Evolutionary conservation across 2,113 vertebrate species (phyloP), one percentile per base, ranked within the genome.

Genomic region (Mionectes macconnelli): DNA sequence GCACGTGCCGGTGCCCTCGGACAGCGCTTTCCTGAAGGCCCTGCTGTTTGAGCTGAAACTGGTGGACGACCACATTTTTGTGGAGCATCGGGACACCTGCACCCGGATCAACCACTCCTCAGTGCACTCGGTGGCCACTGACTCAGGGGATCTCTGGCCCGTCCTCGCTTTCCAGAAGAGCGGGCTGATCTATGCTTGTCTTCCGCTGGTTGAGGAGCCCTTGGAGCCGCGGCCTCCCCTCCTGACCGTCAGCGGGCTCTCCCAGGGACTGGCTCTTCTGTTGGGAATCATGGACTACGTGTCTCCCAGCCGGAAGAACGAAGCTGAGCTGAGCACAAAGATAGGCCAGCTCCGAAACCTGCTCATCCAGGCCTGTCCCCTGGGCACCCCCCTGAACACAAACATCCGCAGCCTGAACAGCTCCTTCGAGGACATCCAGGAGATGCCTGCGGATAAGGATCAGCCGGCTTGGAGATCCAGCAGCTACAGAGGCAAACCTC

Each of bases 391-490:
- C 6, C 95, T 99, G 73, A 98, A 99, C 94, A 96, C 98, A 52
- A 93, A 98, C 83, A 93, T 98, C 69, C 77, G 94, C 78, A 96
- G 96, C 92, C 91, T 98, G 44, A 96, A 66, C 84, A 87, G 93
- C 93, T 96, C 78, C 1, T 68, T 97, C 8, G 98, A 98, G 42
- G 97, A 95, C 77, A 84, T 84, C 49, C 98, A 97, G 50, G 79
- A 96, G 40, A 52, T 87, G 76, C 95, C 98, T 56, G 74, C 57
- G 4, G 97, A 91, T 78, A 98, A 98, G 96, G 99, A 99, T 67
- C 98, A 98, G 55, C 99, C 98, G 1, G 98, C 98, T 17, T 99
- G 99, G 99, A 99, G 98, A 97, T 97, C 97, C 55, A 98, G 97
- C 83, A 84, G 94, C 4, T 98, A 99, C 90, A 98, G 98, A 67